These are phyloP conservation scores for Chrysogorgia sp. DNA, from an alignment of 92 coral and sea anemone genomes.

Conservation along the genomic window DNA sequence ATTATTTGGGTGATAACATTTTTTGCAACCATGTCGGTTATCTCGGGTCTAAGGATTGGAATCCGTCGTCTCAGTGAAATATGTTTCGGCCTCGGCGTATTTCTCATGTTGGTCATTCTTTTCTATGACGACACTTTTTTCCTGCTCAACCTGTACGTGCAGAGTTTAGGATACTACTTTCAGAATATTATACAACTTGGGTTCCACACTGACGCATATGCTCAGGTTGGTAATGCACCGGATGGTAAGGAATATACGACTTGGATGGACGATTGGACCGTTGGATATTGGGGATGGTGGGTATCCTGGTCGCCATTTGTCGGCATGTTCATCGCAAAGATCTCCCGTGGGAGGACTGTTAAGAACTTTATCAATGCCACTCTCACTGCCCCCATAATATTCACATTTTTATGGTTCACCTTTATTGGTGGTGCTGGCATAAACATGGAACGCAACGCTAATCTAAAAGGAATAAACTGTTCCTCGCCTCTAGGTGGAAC, in stretches of 20 bases:
- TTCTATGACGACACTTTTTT: conserved; percentile 37
- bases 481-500: conserved; percentile 64
- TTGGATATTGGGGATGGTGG: conserved; percentile 86
- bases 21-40: conserved; percentile 44
- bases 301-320: conserved; percentile 78
- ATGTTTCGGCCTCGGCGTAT: conserved; percentile 39
- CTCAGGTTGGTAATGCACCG: conserved; percentile 72
- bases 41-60: conserved; percentile 47
- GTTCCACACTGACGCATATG: conserved; percentile 78
- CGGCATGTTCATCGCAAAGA: conserved; percentile 73
- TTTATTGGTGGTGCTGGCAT: conserved; percentile 84
- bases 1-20: conserved; percentile 47
- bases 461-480: conserved; percentile 62
- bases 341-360: conserved; percentile 75
- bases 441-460: conserved; percentile 84
- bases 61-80: conserved; percentile 47
- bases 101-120: conserved; percentile 34
- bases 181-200: conserved; percentile 71
- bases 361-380: conserved; percentile 72
- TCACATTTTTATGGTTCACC: conserved; percentile 75
- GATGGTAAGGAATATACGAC: conserved; percentile 60
- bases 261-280: conserved; percentile 79
- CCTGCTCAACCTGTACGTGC: conserved; percentile 39
- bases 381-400: conserved; percentile 69
- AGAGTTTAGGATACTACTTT: conserved; percentile 68